phyloP scores from a whole-genome alignment of 1,140 invertebrate genomes.

The Tetraneura akinire region DNA sequence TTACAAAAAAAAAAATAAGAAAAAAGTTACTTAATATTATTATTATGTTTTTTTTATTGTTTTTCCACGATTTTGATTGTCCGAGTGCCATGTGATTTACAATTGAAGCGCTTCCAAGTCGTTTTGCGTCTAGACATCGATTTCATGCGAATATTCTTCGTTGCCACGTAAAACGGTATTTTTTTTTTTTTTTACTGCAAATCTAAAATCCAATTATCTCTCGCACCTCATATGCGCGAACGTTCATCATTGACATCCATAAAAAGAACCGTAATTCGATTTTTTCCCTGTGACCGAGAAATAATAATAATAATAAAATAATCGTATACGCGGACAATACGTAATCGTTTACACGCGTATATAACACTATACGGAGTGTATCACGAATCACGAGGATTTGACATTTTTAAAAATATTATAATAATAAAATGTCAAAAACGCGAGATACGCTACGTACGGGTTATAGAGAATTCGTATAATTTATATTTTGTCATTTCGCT shows the following conservation, averaged over 20 bases:
- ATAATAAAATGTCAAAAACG: too few species aligned
- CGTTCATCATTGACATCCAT: slow-evolving; percentile 45
- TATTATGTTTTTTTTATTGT: slow-evolving; percentile 25
- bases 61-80: slow-evolving; percentile 39
- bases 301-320: slow-evolving; percentile 26
- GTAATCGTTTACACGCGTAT: not conserved
- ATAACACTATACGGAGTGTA: too few species aligned
- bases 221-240: slow-evolving; percentile 8
- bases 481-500: too few species aligned
- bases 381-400: too few species aligned
- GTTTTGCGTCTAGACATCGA: slow-evolving; percentile 48
- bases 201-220: slow-evolving; percentile 51
- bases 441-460: too few species aligned
- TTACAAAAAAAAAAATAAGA: too few species aligned
- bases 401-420: too few species aligned
- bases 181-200: slow-evolving; percentile 30
- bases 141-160: slow-evolving; percentile 49
- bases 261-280: slow-evolving; percentile 31
- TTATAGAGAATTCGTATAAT: too few species aligned
- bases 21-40: not conserved
- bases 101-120: slow-evolving; percentile 42
- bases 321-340: not conserved
- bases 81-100: slow-evolving; percentile 41
- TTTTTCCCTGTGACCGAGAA: not conserved
- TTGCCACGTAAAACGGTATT: not conserved